phyloP scores from a whole-genome alignment of 2,797 vertebrate genomes.

The Atherinosoma microstoma region DNA sequence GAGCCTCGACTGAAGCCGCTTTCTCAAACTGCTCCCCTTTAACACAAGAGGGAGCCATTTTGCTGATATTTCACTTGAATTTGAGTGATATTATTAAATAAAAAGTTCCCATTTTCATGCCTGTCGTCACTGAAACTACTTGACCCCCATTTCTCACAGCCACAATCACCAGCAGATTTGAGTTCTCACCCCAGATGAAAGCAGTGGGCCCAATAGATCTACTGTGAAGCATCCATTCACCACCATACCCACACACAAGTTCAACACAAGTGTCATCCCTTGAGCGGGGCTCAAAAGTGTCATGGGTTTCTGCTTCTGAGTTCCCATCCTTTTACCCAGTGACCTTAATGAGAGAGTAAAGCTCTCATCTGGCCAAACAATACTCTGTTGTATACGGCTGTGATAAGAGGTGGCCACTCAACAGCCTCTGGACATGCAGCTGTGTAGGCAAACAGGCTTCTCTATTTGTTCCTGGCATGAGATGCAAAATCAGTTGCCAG shows the following conservation, averaged over 20 bases:
- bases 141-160: conserved; percentile 50
- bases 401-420: conserved; percentile 69
- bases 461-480: conserved; percentile 61
- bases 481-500: conserved; percentile 57
- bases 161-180: conserved; percentile 32
- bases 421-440: conserved; percentile 81
- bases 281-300: conserved; percentile 65
- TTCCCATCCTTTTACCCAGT: conserved; percentile 75
- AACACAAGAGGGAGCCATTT: conserved; percentile 80
- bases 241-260: conserved; percentile 68
- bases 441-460: conserved; percentile 64
- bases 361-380: conserved; percentile 78
- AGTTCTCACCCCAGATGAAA: conserved; percentile 65
- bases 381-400: conserved; percentile 72
- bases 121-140: conserved; percentile 31
- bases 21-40: not conserved
- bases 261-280: conserved; percentile 75
- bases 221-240: conserved; percentile 59
- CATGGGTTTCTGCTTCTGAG: conserved; percentile 71
- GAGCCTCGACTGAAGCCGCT: conserved; percentile 1
- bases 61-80: conserved; percentile 35
- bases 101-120: conserved; percentile 35
- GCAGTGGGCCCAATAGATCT: conserved; percentile 36
- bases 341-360: conserved; percentile 76
- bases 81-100: conserved; percentile 27